Base-by-base conservation (phyloP, 2,113 vertebrate genomes). In the Zosterops pallidus region DNA sequence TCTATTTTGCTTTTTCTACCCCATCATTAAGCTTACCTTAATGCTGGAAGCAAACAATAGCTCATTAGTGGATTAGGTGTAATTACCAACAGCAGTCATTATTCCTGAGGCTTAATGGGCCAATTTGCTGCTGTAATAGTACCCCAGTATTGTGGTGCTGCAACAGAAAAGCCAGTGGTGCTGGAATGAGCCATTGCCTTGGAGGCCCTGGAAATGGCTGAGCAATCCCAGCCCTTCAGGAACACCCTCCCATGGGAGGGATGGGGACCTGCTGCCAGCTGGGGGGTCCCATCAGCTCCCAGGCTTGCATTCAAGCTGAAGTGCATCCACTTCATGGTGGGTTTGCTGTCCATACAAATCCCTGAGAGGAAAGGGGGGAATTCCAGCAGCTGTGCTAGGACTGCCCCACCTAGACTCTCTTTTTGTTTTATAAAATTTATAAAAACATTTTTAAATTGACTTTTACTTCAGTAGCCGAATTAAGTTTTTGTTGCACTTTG, bases 21-120 rank as follows among this genome's bases (percentile, higher is more conserved):
- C 94, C 93, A 74, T 98, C 97, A 98, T 98, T 98, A 98, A 97
- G 97, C 96, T 98, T 86, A 95, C 41, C 95, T 98, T 97, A 98
- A 97, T 98, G 97, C 98, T 97, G n/a, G 75, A 83, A 97, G 92
- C 97, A 98, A 98, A 99, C 98, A 98, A 98, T 98, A 96, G 97
- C 98, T 98, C 93, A 97, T 98, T 98, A 98, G 97, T 97, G 98
- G 98, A 98, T 99, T 98, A 99, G 96, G 75, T 95, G 96, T 97
- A 98, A 99, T 98, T 98, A 98, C 95, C 92, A 94, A 95, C 93
- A 97, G 97, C 97, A 97, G 94, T 97, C 95, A 98, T 97, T 97
- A 97, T 97, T 97, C 94, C 82, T 70, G 70, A 89, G 97, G 97
- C 97, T 97, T 98, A 98, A 98, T 98, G 97, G 97, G 84, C 96